Percentiles rank a stretch among this genome's conserved stretches.
Conservation (phyloP, 1,140 invertebrate species). For the Tetramorium parvispinum region DNA sequence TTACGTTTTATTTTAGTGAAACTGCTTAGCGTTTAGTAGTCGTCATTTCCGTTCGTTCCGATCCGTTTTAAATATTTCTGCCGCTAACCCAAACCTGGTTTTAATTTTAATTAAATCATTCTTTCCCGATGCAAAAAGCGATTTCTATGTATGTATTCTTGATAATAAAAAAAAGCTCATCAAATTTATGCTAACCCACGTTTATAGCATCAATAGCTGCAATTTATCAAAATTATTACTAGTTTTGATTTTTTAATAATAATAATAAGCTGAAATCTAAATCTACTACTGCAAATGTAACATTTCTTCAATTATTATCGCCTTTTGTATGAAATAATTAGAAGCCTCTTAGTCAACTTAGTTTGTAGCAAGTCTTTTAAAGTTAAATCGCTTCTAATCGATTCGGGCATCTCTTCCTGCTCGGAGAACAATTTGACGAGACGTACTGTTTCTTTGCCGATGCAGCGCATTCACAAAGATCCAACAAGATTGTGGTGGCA, state of each 20-base stretch:
- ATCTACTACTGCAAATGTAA: background rate
- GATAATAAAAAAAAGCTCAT: background rate
- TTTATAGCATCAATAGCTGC: background rate
- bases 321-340: constrained; percentile 11
- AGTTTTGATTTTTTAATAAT: background rate
- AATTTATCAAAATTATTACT: background rate
- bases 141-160: background rate
- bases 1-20: constrained; percentile 33
- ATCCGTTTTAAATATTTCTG: constrained; percentile 41
- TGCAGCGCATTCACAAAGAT: constrained; percentile 83
- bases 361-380: background rate
- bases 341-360: background rate
- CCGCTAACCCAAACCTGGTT: background rate
- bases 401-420: background rate
- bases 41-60: background rate
- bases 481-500: constrained; percentile 92
- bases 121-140: background rate
- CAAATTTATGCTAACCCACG: background rate
- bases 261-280: background rate
- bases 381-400: constrained; percentile 34
- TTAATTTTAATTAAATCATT: background rate
- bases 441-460: constrained; percentile 37
- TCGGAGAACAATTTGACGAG: constrained; percentile 4
- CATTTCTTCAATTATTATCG: background rate
- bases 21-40: background rate